A percentile compares a stretch with the other conserved stretches of the same genome.
Conservation (phyloP, 2,113 vertebrate genomes). For the Ictalurus punctatus region DNA sequence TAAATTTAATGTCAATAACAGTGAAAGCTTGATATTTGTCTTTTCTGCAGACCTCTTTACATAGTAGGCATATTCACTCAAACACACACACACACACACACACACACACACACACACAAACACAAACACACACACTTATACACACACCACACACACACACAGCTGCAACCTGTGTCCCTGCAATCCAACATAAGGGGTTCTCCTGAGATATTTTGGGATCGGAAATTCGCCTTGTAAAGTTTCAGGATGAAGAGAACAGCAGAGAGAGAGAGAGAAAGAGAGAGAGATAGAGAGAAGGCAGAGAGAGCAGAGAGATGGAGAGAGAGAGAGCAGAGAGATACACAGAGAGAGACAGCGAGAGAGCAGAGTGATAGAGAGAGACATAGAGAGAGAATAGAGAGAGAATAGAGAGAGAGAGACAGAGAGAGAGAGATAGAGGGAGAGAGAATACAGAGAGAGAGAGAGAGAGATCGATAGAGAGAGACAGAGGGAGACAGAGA, state of each 20-base stretch:
- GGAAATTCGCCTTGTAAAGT: neutral
- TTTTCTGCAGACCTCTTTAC: no score
- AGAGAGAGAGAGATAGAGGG: no score
- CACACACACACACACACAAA: constrained; percentile 33
- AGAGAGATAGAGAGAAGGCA: neutral
- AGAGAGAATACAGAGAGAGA: neutral
- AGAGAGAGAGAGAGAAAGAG: neutral
- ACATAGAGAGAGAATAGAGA: neutral
- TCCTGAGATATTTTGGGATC: constrained; percentile 11
- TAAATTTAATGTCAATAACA: no score
- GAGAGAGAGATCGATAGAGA: no score
- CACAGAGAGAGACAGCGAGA: no score
- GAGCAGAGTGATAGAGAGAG: neutral
- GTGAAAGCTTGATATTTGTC: no score
- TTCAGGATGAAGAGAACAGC: neutral
- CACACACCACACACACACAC: constrained; percentile 24
- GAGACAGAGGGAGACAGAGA: no score
- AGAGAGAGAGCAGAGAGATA: neutral
- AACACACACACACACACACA: neutral
- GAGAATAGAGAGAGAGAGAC: no score
- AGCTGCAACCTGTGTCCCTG: neutral
- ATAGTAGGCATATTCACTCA: no score
- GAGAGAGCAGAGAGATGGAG: no score
- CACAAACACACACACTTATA: constrained; percentile 5
- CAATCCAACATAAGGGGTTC: constrained; percentile 26